Evolutionary conservation across 2,797 vertebrate genomes (phyloP).

Genomic region (Uromys caudimaculatus): DNA sequence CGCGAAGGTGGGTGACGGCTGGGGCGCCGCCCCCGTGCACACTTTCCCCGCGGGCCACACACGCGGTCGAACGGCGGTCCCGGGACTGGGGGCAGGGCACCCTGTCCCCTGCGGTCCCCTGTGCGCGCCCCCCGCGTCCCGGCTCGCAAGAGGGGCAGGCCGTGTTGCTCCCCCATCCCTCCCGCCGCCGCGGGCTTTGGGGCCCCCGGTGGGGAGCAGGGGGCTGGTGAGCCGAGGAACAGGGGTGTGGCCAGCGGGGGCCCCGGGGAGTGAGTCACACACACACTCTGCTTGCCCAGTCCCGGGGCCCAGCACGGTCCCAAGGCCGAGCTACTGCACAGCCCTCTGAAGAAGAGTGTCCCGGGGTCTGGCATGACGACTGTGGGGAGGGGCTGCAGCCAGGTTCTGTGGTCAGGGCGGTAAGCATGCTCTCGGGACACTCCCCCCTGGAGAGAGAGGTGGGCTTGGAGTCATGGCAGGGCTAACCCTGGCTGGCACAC

Average conservation of each 20-base stretch:
- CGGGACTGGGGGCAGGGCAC: not conserved
- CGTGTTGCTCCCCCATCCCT: constrained; percentile 69
- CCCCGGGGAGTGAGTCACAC: constrained; percentile 82
- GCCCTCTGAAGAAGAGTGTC: constrained; percentile 55
- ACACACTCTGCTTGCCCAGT: constrained; percentile 76
- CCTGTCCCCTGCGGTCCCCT: not conserved
- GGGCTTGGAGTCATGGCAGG: constrained; percentile 49
- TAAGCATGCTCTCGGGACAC: constrained; percentile 61
- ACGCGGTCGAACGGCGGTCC: not conserved
- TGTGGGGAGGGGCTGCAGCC: constrained; percentile 75
- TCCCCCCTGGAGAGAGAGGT: constrained; percentile 33
- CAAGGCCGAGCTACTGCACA: constrained; percentile 55
- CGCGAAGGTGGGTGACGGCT: constrained; percentile 74
- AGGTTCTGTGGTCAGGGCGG: constrained; percentile 71
- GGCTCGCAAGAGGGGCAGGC: constrained; percentile 71
- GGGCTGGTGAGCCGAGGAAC: constrained; percentile 81
- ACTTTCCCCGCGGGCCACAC: constrained; percentile 5
- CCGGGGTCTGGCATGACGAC: constrained; percentile 74
- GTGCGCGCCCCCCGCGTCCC: constrained; percentile 49
- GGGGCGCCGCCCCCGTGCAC: not conserved
- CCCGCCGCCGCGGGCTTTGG: constrained; percentile 74
- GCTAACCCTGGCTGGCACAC: not conserved
- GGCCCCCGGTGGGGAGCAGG: constrained; percentile 82
- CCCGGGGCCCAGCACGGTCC: constrained; percentile 70
- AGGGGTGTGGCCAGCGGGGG: constrained; percentile 82